Percentiles rank a stretch among this genome's conserved stretches.
phyloP scores from a whole-genome alignment of 2,888 invertebrate genomes.

The Melinaea marsaeus region DNA sequence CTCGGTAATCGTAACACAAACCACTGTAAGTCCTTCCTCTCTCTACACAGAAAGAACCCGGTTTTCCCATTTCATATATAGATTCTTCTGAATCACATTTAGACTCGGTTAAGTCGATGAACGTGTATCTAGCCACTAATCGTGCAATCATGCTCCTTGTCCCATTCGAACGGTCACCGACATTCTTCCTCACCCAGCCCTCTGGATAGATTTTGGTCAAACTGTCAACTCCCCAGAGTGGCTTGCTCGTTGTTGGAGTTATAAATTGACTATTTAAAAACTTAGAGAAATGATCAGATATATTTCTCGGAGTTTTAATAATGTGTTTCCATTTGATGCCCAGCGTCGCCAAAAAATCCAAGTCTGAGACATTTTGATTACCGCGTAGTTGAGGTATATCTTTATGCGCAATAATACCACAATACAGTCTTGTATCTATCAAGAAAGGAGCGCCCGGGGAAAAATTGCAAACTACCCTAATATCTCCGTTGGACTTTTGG shows the following conservation, averaged over 20 bases:
- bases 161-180: conserved; percentile 43
- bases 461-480: conserved; percentile 64
- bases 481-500: conserved; percentile 45
- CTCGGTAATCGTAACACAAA: conserved; percentile 60
- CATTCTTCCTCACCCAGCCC: conserved; percentile 42
- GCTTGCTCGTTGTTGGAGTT: conserved; percentile 9
- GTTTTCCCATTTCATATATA: conserved; percentile 51
- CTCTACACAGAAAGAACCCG: conserved; percentile 56
- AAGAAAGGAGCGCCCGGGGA: conserved; percentile 62
- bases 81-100: conserved; percentile 55
- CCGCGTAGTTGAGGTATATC: conserved; percentile 31
- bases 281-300: not conserved
- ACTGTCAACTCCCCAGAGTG: conserved; percentile 46
- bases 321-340: conserved; percentile 37
- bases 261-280: not conserved
- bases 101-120: conserved; percentile 47
- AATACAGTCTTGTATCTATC: conserved; percentile 51
- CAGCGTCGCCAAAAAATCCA: conserved; percentile 38
- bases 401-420: conserved; percentile 53
- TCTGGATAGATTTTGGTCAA: conserved; percentile 47
- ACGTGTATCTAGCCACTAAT: conserved; percentile 56
- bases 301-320: conserved; percentile 2
- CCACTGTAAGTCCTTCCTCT: conserved; percentile 50
- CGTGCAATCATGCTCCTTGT: conserved; percentile 51
- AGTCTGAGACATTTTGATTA: conserved; percentile 21